These are phyloP conservation scores for Trichogramma evanescens DNA, from an alignment of 2,888 invertebrate species.

Conservation along the genomic window DNA sequence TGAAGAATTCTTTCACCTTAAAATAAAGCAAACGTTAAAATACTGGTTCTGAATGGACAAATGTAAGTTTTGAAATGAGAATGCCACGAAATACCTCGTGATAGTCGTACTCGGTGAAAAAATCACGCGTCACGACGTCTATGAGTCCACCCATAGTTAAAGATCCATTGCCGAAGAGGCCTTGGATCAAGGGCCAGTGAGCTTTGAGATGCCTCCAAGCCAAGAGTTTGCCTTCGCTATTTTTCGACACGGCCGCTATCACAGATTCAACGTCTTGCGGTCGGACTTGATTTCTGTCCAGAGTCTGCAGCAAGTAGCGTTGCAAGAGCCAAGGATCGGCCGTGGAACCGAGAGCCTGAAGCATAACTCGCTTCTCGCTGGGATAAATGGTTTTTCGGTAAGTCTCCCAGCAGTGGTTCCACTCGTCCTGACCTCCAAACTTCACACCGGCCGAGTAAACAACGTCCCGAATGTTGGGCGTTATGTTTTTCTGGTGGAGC, in stretches of 20 bases:
- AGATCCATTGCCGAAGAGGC: conserved; percentile 59
- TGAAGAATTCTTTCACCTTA: conserved; percentile 59
- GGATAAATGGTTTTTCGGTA: conserved; percentile 61
- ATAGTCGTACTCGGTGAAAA: conserved; percentile 69
- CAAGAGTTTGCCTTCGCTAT: conserved; percentile 62
- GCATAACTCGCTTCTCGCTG: conserved; percentile 65
- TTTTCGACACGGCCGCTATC: conserved; percentile 65
- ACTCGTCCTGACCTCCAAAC: conserved; percentile 63
- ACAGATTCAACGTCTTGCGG: conserved; percentile 67
- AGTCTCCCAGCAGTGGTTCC: conserved; percentile 70
- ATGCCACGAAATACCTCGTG: conserved; percentile 53
- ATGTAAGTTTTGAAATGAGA: neutral
- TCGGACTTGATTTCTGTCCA: conserved; percentile 63
- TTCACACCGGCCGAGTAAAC: conserved; percentile 64
- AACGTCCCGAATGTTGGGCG: conserved; percentile 68
- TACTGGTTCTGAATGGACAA: conserved; percentile 1
- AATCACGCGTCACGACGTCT: conserved; percentile 58
- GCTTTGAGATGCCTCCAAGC: conserved; percentile 69
- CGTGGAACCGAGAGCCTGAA: conserved; percentile 65
- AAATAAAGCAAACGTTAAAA: conserved; percentile 13
- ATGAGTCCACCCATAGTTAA: conserved; percentile 60
- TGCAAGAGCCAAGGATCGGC: conserved; percentile 75
- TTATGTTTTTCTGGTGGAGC: conserved; percentile 57
- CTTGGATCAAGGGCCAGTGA: conserved; percentile 60
- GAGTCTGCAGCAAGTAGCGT: conserved; percentile 68